A percentile compares a stretch with the other conserved stretches of the same genome.
phyloP scores from a whole-genome alignment of 2,113 vertebrate species.

The Ammospiza nelsoni region DNA sequence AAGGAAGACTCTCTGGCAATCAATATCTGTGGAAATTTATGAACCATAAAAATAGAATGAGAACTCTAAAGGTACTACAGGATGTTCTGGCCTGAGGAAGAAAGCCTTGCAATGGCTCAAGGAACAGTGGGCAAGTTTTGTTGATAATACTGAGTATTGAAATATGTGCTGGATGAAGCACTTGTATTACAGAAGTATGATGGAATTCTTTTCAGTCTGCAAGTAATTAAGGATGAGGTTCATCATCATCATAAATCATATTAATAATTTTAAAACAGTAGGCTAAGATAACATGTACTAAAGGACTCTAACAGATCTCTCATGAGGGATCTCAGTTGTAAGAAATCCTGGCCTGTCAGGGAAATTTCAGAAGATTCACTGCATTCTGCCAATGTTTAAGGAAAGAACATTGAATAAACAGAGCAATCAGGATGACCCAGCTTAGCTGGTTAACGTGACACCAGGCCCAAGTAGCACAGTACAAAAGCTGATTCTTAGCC shows the following conservation, averaged over 20 bases:
- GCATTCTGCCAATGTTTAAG: conserved; percentile 31
- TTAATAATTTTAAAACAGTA: neutral
- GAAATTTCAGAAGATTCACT: neutral
- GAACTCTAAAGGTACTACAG: neutral
- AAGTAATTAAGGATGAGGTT: neutral
- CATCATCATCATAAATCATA: neutral
- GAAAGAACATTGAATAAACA: conserved; percentile 8
- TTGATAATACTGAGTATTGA: neutral
- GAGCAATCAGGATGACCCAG: conserved; percentile 44
- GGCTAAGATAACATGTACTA: neutral
- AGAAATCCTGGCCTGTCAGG: neutral
- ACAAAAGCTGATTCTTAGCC: neutral
- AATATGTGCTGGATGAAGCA: neutral
- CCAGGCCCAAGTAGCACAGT: neutral
- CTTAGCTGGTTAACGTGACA: conserved; percentile 29
- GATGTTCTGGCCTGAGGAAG: neutral
- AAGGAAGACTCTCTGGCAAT: neutral
- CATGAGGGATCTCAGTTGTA: neutral
- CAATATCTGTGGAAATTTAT: neutral
- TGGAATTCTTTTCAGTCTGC: neutral
- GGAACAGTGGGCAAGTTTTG: neutral
- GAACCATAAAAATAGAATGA: neutral
- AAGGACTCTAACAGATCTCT: neutral
- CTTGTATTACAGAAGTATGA: neutral
- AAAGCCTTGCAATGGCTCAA: neutral